A percentile compares a stretch with the other conserved stretches of the same genome.
phyloP scores from a whole-genome alignment of 1,140 invertebrate species.

The Lepidotrigona ventralis region DNA sequence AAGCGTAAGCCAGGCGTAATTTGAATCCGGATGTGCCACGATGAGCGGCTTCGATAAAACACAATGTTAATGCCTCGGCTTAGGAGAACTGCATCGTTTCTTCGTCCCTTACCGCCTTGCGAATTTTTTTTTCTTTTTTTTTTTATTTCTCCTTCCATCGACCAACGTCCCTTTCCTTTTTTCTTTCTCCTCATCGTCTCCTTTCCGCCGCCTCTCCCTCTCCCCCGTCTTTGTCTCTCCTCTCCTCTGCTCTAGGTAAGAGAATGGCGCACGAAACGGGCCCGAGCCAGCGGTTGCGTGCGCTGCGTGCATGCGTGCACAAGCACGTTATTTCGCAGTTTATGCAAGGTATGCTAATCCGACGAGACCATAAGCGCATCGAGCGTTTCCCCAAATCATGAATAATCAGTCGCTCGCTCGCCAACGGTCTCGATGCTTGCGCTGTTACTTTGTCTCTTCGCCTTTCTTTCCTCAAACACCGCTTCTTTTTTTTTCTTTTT shows the following conservation, averaged over 20 bases:
- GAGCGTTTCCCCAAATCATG: constrained; percentile 60
- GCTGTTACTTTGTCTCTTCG: constrained; percentile 10
- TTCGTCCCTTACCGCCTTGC: constrained; percentile 17
- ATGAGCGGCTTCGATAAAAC: constrained; percentile 77
- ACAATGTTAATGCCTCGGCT: constrained; percentile 67
- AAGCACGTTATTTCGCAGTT: constrained; percentile 69
- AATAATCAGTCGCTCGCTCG: constrained; percentile 47
- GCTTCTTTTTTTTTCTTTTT: neutral
- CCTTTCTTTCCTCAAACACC: neutral
- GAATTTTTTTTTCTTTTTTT: neutral
- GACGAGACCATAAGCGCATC: constrained; percentile 34
- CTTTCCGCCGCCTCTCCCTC: neutral
- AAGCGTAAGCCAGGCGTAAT: constrained; percentile 76
- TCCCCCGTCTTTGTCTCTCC: neutral
- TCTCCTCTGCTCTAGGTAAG: neutral
- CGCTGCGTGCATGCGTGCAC: constrained; percentile 48
- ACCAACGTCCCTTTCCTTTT: neutral
- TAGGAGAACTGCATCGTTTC: constrained; percentile 45
- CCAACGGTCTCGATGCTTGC: neutral
- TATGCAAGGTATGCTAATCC: constrained; percentile 73
- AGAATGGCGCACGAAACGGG: neutral
- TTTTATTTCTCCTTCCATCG: neutral
- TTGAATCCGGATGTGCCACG: constrained; percentile 79
- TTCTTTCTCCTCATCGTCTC: neutral
- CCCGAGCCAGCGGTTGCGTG: constrained; percentile 38